Percentiles rank a stretch among this genome's conserved stretches.
phyloP scores from a whole-genome alignment of 2,888 invertebrate species.

The Drosophila mettleri region DNA sequence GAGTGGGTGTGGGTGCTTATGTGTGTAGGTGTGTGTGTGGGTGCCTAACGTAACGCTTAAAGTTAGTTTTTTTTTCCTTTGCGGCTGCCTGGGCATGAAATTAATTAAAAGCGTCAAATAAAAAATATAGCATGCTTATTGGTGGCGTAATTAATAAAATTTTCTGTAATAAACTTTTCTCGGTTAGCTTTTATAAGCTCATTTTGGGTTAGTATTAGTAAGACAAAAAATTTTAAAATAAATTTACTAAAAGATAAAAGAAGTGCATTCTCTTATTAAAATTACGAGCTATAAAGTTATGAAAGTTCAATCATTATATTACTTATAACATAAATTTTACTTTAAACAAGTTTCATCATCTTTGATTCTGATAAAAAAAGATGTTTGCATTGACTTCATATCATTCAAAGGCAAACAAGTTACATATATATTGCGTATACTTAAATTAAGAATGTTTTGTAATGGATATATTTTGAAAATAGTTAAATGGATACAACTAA shows the following conservation, averaged over 20 bases:
- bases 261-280: too few species aligned
- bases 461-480: too few species aligned
- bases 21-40: background rate
- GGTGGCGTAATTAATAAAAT: background rate
- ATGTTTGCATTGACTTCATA: too few species aligned
- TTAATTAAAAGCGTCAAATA: slow-evolving; percentile 36
- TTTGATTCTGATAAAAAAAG: too few species aligned
- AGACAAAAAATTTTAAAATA: background rate
- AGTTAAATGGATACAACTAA: too few species aligned
- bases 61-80: slow-evolving; percentile 15
- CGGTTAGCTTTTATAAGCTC: background rate
- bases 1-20: background rate
- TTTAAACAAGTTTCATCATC: too few species aligned
- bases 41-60: slow-evolving; percentile 8
- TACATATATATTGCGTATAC: too few species aligned
- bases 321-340: too few species aligned
- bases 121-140: slow-evolving; percentile 6
- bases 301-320: too few species aligned
- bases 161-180: background rate
- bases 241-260: background rate
- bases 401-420: too few species aligned
- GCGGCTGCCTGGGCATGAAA: slow-evolving; percentile 22
- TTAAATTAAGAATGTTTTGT: too few species aligned
- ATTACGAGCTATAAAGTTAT: too few species aligned
- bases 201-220: background rate